phyloP scores from a whole-genome alignment of 2,797 vertebrate species.

The Fringilla coelebs region DNA sequence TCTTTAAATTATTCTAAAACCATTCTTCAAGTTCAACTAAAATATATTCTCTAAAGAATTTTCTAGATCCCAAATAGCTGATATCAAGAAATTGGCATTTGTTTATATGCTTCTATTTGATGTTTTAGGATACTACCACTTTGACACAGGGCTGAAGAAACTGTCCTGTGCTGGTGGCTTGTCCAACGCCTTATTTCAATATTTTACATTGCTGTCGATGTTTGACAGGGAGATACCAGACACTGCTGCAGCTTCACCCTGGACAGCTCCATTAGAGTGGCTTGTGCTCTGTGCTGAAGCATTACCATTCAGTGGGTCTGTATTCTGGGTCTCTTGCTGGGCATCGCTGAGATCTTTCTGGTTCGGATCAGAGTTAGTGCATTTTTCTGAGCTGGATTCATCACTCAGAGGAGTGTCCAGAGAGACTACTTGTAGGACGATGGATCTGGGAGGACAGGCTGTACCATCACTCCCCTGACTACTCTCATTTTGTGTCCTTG shows the following conservation, averaged over 20 bases:
- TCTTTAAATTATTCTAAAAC: neutral
- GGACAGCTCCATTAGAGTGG: neutral
- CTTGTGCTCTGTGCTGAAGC: slow-evolving; percentile 1
- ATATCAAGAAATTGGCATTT: neutral
- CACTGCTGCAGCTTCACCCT: neutral
- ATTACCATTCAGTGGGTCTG: slow-evolving; percentile 34
- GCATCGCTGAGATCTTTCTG: slow-evolving; percentile 8
- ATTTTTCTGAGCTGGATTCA: slow-evolving; percentile 26
- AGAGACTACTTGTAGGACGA: slow-evolving; percentile 41
- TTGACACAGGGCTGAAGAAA: neutral
- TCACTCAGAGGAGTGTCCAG: slow-evolving; percentile 32
- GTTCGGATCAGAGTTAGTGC: slow-evolving; percentile 25
- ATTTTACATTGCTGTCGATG: neutral
- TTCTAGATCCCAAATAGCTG: neutral
- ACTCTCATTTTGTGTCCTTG: slow-evolving; percentile 40
- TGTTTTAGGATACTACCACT: neutral
- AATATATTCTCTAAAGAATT: neutral
- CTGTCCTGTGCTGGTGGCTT: neutral
- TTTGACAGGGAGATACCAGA: slow-evolving; percentile 13
- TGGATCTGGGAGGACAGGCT: slow-evolving; percentile 21
- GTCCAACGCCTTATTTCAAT: neutral
- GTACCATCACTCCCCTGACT: slow-evolving; percentile 44
- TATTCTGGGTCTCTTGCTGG: slow-evolving; percentile 36
- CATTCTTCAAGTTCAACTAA: neutral
- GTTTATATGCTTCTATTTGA: neutral